Evolutionary conservation across 2,888 invertebrate genomes (phyloP), one percentile per base, ranked within the genome.

Genomic region (Cenopis cana): DNA sequence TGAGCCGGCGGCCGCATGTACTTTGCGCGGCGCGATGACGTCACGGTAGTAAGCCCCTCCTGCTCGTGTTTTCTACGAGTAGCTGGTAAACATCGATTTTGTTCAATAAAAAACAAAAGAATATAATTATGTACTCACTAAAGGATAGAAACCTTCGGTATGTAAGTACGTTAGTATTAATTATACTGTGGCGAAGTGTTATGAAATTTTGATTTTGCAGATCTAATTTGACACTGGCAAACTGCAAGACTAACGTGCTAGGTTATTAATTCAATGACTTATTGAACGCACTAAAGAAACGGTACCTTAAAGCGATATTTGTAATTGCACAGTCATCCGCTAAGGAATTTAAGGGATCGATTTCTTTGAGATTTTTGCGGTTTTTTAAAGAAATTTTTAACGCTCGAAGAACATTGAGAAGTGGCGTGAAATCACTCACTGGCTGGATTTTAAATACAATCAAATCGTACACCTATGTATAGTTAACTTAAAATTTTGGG

Each of bases 291-390:
- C 1, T 12, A 66, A 20, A 9, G 59, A 54, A 60, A 70, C 57
- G 2, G 2, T 24, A n/a, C 59, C 36, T n/a, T 70, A 66, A 52
- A 70, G 73, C 73, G 81, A 82, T 86, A 83, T 82, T 79, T 80
- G 84, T 86, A 86, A 90, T 89, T 89, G 90, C 89, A 85, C 85
- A 89, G 88, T 89, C 89, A 90, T 86, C 85, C 88, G 84, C 74
- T 75, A 78, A 82, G 74, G 76, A 80, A 79, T 77, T 72, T 68
- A 57, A 50, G 72, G 67, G 61, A 67, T 67, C 71, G 70, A 66
- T 71, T 71, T 67, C 66, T 67, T 71, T 67, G 61, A 68, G 62
- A 46, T 68, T 69, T 68, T 60, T 73, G 64, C 46, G 60, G 64
- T 67, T 61, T 70, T 69, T 66, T 33, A 64, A 55, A 70, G 65